Evolutionary conservation across 2,797 vertebrate species (phyloP), one percentile per base, ranked within the genome.

Genomic region (Orestias chungarensis): DNA sequence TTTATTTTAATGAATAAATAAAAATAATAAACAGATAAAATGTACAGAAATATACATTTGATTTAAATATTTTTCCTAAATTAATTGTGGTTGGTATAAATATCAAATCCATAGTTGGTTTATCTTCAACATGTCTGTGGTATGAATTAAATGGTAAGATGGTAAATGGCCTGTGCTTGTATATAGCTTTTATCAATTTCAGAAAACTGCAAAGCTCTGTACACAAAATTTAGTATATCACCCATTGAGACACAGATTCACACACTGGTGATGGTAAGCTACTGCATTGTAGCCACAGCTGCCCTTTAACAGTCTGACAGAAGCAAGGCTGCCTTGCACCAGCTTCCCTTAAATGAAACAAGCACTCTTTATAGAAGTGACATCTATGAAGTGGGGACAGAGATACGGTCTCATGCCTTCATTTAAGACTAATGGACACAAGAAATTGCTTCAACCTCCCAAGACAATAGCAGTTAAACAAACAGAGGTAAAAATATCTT

Each of bases 401-500:
- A 3, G 27, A 8, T 33, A 33, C 6, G 35, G 35, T 18, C 29
- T 35, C 17, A 57, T 57, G 17, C 27, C 7, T 31, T 23, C 3
- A 15, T 59, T 33, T 35, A 59, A 33, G 29, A 33, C 33, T 35
- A 11, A 31, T 20, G 33, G 31, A 40, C 35, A 61, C 65, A 15
- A 61, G 33, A 57, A 4, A 67, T 10, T 4, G 74, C 3, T 43
- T n/a, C 62, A 1, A 73, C 70, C 25, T 64, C 50, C 54, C 43
- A 40, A 40, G 55, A 74, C 64, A 38, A 20, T 17, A 66, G 4
- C 20, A 57, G 40, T 29, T 33, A 68, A 0, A 55, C 23, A 59
- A 11, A 42, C 47, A 1, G 0, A 17, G 38, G 38, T 38, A 73
- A 15, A 50, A 70, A 27, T 1, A 62, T 38, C 65, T 61, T 29